Evolutionary conservation across 2,113 vertebrate species (phyloP).

Genomic region (Daubentonia madagascariensis): DNA sequence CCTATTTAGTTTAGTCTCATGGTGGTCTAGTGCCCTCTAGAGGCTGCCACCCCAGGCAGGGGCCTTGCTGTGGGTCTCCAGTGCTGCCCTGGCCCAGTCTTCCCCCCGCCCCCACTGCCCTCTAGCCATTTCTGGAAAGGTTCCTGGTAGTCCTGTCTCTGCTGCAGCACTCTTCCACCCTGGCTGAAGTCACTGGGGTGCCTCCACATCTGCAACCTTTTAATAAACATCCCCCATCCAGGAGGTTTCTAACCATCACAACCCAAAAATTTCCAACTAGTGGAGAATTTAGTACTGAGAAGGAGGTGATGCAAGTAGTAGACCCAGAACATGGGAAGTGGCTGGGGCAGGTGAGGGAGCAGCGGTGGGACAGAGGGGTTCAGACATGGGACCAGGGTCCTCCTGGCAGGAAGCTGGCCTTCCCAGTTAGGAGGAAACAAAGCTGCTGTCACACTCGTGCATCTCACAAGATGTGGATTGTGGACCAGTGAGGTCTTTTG

Average conservation of each 20-base stretch:
- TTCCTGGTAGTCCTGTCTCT: background rate
- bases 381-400: background rate
- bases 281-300: background rate
- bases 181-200: background rate
- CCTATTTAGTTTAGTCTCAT: background rate
- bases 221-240: background rate
- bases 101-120: background rate
- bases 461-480: background rate
- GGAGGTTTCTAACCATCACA: background rate
- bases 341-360: background rate
- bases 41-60: background rate
- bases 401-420: background rate
- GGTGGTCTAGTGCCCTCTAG: background rate
- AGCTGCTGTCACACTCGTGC: background rate
- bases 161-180: background rate
- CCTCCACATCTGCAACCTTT: background rate
- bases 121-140: background rate
- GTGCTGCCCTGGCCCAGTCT: background rate
- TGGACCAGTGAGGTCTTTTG: background rate
- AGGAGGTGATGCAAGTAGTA: background rate
- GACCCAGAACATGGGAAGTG: background rate
- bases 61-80: background rate
- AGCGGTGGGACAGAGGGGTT: accelerated
- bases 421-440: background rate
- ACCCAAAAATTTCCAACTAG: background rate